Conservation (phyloP, 1,140 invertebrate genomes). For the Sycobia sp. region DNA sequence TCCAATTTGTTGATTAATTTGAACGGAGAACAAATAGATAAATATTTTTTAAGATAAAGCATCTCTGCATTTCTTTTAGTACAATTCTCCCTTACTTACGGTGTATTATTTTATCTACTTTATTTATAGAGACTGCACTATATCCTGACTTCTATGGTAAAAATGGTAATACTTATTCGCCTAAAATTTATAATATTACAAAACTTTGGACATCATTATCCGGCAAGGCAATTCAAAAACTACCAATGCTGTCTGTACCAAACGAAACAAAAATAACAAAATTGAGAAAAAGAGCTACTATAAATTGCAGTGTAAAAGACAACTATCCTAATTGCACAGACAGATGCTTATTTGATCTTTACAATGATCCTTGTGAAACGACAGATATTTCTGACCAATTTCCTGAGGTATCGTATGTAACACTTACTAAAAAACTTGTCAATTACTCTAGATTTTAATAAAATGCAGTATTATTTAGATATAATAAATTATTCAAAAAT, state of each 20-base stretch:
- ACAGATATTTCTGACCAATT: neutral
- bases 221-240: neutral
- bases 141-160: neutral
- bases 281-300: slow-evolving; percentile 1
- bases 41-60: too few species aligned
- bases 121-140: too few species aligned
- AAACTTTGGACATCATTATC: neutral
- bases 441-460: too few species aligned
- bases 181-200: slow-evolving; percentile 4
- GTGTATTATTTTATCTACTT: too few species aligned
- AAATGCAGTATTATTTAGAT: too few species aligned
- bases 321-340: neutral
- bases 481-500: too few species aligned
- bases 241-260: neutral
- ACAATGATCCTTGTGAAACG: slow-evolving; percentile 15
- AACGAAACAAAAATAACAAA: neutral
- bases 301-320: neutral
- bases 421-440: neutral
- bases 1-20: too few species aligned
- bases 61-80: neutral
- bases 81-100: too few species aligned
- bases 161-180: neutral
- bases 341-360: slow-evolving; percentile 10
- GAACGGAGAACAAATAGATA: too few species aligned
- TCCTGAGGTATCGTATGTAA: slow-evolving; percentile 5